Percentiles rank a stretch among this genome's conserved stretches.
These are phyloP conservation scores for Drosophila suboccidentalis DNA, from an alignment of 2,888 invertebrate species.

Conservation along the genomic window DNA sequence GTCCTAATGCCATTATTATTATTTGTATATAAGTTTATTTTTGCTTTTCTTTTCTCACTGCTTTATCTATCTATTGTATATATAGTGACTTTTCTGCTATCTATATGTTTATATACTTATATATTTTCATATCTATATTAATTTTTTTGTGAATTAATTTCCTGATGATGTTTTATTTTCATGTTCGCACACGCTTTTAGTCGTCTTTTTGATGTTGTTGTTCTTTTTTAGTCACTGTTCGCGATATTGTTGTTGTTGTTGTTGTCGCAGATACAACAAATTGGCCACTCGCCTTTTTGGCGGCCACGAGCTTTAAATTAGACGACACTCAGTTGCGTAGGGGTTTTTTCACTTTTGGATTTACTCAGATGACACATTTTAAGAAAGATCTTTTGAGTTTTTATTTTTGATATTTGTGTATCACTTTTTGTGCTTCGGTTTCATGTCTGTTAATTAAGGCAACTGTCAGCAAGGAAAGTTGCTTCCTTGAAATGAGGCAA, in stretches of 20 bases:
- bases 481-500: conserved; percentile 49
- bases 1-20: conserved; percentile 55
- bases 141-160: conserved; percentile 74
- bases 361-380: conserved; percentile 50
- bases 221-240: conserved; percentile 31
- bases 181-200: conserved; percentile 73
- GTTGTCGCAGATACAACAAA: conserved; percentile 57
- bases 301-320: conserved; percentile 71
- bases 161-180: conserved; percentile 80
- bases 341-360: conserved; percentile 42
- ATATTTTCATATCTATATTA: conserved; percentile 30
- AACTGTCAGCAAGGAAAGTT: conserved; percentile 43
- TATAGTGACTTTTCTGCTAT: conserved; percentile 7
- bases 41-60: conserved; percentile 11
- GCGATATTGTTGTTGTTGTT: conserved; percentile 23
- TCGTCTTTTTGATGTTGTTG: conserved; percentile 63
- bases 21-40: conserved; percentile 32
- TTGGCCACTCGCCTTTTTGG: conserved; percentile 73
- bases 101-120: background rate
- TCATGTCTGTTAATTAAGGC: conserved; percentile 66
- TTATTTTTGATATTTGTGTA: conserved; percentile 13
- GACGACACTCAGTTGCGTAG: conserved; percentile 58
- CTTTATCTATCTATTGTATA: conserved; percentile 18
- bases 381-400: conserved; percentile 11
- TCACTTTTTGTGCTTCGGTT: conserved; percentile 41